A percentile compares a stretch with the other conserved stretches of the same genome.
Conservation (phyloP, 1,140 invertebrate species). For the Drosophila gunungcola region DNA sequence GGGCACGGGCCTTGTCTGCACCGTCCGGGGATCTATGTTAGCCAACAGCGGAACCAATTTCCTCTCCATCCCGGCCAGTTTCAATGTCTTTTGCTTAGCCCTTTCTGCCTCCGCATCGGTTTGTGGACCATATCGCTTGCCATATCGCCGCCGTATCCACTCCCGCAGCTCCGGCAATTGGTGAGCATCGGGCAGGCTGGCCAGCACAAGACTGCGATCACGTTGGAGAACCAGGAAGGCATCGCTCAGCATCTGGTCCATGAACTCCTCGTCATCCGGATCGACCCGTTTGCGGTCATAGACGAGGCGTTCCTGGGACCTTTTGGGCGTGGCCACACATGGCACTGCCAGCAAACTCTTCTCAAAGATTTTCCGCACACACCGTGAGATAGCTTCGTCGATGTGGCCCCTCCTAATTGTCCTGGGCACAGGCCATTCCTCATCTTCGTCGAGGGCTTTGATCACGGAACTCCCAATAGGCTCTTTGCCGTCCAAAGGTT, state of each 20-base stretch:
- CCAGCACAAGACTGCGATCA: conserved; percentile 16
- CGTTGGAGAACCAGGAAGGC: neutral
- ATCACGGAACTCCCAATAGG: neutral
- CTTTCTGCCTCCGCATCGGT: neutral
- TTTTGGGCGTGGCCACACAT: too few species aligned
- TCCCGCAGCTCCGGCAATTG: conserved; percentile 19
- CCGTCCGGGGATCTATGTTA: neutral
- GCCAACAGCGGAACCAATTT: neutral
- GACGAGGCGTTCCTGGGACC: neutral
- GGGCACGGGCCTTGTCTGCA: neutral
- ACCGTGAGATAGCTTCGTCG: conserved; percentile 5
- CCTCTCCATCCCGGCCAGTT: conserved; percentile 7
- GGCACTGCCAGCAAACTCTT: conserved; percentile 4
- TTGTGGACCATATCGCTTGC: conserved; percentile 13
- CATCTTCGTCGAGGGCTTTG: neutral
- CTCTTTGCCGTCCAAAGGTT: neutral
- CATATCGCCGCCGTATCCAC: conserved; percentile 17
- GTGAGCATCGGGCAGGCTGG: conserved; percentile 10
- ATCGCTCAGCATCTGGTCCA: conserved; percentile 32
- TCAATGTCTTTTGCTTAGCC: neutral
- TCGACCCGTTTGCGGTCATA: neutral
- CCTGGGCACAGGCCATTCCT: too few species aligned
- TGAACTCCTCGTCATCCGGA: conserved; percentile 17
- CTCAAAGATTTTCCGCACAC: conserved; percentile 21
- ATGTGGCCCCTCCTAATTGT: neutral